Conservation (phyloP, 2,113 vertebrate genomes). For the Patagioenas fasciata region DNA sequence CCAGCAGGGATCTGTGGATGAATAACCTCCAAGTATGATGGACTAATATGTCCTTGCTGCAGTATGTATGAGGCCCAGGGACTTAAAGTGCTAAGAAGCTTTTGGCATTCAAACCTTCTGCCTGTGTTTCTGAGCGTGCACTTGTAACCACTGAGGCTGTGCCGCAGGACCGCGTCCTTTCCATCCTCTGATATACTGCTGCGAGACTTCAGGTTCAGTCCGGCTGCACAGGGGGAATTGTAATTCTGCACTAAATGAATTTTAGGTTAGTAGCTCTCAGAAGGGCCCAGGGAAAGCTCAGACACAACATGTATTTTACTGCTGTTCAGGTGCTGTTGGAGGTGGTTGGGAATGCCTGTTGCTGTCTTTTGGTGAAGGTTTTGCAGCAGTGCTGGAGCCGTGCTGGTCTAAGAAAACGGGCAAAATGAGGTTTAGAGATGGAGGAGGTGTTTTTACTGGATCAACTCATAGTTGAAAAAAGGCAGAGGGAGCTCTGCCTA, state of each 20-base stretch:
- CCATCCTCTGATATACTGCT: not conserved
- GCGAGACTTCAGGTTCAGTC: not conserved
- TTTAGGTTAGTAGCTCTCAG: not conserved
- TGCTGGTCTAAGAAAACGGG: not conserved
- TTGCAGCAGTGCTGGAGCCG: accelerated
- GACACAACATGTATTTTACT: not conserved
- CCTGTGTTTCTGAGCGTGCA: not conserved
- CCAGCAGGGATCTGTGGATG: not conserved
- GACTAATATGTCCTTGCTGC: not conserved
- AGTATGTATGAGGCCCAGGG: not conserved
- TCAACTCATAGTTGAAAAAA: not conserved
- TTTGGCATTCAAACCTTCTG: not conserved
- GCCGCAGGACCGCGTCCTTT: accelerated
- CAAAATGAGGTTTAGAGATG: not conserved
- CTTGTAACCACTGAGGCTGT: not conserved
- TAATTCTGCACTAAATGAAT: not conserved
- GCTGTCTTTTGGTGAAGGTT: not conserved
- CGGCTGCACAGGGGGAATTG: not conserved
- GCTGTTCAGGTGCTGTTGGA: not conserved
- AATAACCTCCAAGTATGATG: not conserved
- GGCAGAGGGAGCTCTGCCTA: not conserved
- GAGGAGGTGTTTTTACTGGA: not conserved
- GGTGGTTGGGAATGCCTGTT: not conserved
- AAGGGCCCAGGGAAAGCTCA: not conserved
- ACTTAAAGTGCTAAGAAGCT: not conserved